Evolutionary conservation across 2,797 vertebrate species (phyloP).

Genomic region (Rallus crepitans): DNA sequence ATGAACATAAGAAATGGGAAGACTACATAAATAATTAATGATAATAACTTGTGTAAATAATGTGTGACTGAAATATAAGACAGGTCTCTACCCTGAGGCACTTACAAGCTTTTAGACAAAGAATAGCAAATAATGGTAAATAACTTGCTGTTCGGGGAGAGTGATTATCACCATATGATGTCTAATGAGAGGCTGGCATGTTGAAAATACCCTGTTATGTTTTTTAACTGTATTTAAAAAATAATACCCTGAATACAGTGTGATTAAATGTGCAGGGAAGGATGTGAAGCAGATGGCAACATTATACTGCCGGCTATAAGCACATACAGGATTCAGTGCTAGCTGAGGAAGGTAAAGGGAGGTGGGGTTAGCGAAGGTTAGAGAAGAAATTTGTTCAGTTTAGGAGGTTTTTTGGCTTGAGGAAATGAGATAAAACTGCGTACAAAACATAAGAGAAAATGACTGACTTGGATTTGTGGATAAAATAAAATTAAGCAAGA

Average conservation of each 20-base stretch:
- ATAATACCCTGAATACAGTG: background rate
- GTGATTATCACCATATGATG: background rate
- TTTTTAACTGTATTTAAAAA: background rate
- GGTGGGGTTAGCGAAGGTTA: background rate
- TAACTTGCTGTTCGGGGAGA: background rate
- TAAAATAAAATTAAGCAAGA: background rate
- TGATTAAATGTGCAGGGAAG: background rate
- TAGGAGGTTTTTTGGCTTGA: background rate
- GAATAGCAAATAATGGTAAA: background rate
- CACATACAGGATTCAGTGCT: background rate
- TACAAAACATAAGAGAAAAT: background rate
- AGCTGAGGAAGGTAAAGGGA: background rate
- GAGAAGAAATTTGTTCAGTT: background rate
- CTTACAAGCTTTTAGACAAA: background rate
- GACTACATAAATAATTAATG: background rate
- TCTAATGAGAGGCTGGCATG: background rate
- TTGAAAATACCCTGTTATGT: background rate
- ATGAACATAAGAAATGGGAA: background rate
- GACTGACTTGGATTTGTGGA: background rate
- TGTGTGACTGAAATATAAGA: background rate
- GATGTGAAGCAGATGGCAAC: fast-evolving
- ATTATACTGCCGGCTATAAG: background rate
- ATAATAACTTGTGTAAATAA: conserved; percentile 37
- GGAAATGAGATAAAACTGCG: background rate
- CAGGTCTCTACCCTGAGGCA: background rate